Percentiles rank a stretch among this genome's conserved stretches.
phyloP scores from a whole-genome alignment of 2,113 vertebrate genomes.

The Aythya baeri region DNA sequence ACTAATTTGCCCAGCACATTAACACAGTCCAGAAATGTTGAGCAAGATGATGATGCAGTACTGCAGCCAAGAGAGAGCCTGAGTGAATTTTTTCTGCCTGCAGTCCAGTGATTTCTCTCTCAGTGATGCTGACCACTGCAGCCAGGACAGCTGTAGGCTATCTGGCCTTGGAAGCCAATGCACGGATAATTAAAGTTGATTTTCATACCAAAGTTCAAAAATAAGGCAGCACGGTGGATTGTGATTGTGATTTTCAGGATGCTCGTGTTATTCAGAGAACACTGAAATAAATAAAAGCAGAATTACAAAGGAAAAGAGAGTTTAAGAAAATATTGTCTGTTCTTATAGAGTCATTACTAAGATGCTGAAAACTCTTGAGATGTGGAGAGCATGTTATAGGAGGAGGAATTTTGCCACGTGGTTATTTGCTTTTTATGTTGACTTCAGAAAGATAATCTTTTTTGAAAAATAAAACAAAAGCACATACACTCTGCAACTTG shows the following conservation, averaged over 20 bases:
- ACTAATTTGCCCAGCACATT: neutral
- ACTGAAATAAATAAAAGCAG: neutral
- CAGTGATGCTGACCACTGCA: neutral
- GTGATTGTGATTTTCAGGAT: neutral
- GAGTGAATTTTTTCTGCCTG: neutral
- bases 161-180: neutral
- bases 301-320: neutral
- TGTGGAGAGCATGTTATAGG: neutral
- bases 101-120: neutral
- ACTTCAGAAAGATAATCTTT: neutral
- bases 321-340: neutral
- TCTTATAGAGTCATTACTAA: neutral
- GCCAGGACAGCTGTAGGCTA: neutral
- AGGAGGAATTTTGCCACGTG: neutral
- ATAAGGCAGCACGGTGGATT: neutral
- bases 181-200: neutral
- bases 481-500: rapidly evolving
- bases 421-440: neutral
- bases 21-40: neutral
- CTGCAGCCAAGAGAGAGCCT: neutral
- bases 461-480: too few relatives aligned
- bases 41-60: neutral
- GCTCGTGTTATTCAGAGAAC: neutral
- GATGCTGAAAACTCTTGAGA: neutral
- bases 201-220: slow-evolving; percentile 10